phyloP scores from a whole-genome alignment of 2,797 vertebrate species.

The Eptatretus atami region DNA sequence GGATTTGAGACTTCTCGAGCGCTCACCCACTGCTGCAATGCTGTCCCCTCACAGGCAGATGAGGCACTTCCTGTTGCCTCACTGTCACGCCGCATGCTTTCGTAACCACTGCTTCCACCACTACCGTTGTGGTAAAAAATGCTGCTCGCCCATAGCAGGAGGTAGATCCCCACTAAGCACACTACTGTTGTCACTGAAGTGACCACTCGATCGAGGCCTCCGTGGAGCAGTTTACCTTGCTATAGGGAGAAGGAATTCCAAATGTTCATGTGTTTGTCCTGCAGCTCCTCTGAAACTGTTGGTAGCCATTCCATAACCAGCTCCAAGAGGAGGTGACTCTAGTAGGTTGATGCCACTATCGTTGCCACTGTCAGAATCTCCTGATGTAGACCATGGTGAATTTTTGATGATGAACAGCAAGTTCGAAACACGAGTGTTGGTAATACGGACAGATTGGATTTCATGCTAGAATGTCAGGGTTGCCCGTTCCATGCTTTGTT shows the following conservation, averaged over 20 bases:
- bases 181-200: conserved; percentile 58
- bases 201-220: conserved; percentile 39
- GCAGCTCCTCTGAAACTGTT: background rate
- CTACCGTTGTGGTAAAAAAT: conserved; percentile 40
- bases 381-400: background rate
- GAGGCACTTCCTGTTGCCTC: conserved; percentile 47
- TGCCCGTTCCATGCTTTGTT: conserved; percentile 4
- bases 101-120: conserved; percentile 64
- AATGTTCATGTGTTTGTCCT: background rate
- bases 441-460: background rate
- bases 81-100: conserved; percentile 70
- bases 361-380: conserved; percentile 4
- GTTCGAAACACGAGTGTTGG: conserved; percentile 4
- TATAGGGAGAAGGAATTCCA: conserved; percentile 55
- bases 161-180: conserved; percentile 59
- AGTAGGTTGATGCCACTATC: conserved; percentile 2
- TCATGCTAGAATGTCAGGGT: background rate
- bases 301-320: background rate
- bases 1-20: conserved; percentile 28
- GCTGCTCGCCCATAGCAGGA: conserved; percentile 80
- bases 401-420: background rate
- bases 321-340: background rate
- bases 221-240: conserved; percentile 55
- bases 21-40: conserved; percentile 14
- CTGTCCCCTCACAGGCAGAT: conserved; percentile 47